Percentiles rank a stretch among this genome's conserved stretches.
These are phyloP conservation scores for Silurus meridionalis DNA, from an alignment of 2,113 vertebrate genomes.

Conservation along the genomic window DNA sequence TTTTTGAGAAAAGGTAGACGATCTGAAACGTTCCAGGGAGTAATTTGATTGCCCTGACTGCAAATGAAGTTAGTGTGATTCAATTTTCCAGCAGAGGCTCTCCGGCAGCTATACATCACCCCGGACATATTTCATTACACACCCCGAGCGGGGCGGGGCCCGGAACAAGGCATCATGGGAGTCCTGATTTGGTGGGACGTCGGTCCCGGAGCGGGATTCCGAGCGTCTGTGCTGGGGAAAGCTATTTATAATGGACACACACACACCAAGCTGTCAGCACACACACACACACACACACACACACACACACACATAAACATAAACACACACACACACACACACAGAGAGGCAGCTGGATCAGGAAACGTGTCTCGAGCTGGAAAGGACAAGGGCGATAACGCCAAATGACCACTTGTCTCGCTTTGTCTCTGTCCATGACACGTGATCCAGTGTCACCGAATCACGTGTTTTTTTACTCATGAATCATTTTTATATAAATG, in stretches of 20 bases:
- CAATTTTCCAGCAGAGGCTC: conserved; percentile 80
- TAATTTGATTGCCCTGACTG: conserved; percentile 81
- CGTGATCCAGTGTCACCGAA: background rate
- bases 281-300: conserved; percentile 2
- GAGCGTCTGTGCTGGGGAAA: background rate
- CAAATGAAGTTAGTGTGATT: conserved; percentile 86
- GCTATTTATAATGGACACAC: conserved; percentile 51
- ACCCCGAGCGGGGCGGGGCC: conserved; percentile 63
- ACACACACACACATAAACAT: conserved; percentile 3
- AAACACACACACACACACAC: conserved; percentile 24
- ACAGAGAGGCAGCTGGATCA: conserved; percentile 34
- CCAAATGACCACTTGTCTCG: conserved; percentile 46
- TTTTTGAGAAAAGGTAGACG: background rate
- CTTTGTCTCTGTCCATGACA: conserved; percentile 46
- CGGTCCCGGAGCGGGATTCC: conserved; percentile 60
- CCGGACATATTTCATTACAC: conserved; percentile 81
- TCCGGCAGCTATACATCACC: conserved; percentile 79
- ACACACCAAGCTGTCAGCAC: conserved; percentile 44
- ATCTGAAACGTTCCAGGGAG: conserved; percentile 42
- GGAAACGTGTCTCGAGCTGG: background rate
- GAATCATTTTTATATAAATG: background rate
- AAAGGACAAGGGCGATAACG: conserved; percentile 47
- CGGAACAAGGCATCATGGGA: conserved; percentile 75
- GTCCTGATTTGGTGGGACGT: conserved; percentile 67
- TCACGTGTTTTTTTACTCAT: background rate